phyloP scores from a whole-genome alignment of 2,888 invertebrate genomes.

The Xiphydria camelus region DNA sequence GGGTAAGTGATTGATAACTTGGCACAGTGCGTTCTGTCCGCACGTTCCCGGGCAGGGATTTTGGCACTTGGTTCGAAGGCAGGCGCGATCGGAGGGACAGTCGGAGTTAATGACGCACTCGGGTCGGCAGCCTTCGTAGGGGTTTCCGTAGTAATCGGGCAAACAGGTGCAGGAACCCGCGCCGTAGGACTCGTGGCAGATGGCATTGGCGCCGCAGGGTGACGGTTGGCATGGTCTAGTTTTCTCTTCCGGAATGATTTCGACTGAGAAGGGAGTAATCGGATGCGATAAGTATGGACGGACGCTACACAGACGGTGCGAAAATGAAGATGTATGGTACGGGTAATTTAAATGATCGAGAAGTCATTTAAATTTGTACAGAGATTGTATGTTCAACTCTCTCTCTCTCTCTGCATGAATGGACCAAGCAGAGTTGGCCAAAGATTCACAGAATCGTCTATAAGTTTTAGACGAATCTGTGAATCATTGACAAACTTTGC shows the following conservation, averaged over 20 bases:
- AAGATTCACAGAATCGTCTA: no score
- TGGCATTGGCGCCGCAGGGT: conserved; percentile 68
- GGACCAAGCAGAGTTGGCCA: no score
- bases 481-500: no score
- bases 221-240: conserved; percentile 64
- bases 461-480: no score
- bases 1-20: conserved; percentile 75
- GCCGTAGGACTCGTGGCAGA: conserved; percentile 68
- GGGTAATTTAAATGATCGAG: no score
- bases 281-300: no score
- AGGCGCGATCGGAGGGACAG: conserved; percentile 67
- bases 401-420: no score
- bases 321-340: no score
- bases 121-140: conserved; percentile 63
- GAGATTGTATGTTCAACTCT: no score
- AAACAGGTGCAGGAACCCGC: conserved; percentile 72
- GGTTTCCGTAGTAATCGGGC: conserved; percentile 69
- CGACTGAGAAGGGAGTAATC: conserved; percentile 30
- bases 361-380: no score
- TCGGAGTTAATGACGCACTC: conserved; percentile 75
- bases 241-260: conserved; percentile 23
- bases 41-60: conserved; percentile 79
- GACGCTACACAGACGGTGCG: no score
- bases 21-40: conserved; percentile 74
- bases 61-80: conserved; percentile 69